Base-by-base conservation (phyloP, 2,113 vertebrate genomes). In the Irena cyanogastra region DNA sequence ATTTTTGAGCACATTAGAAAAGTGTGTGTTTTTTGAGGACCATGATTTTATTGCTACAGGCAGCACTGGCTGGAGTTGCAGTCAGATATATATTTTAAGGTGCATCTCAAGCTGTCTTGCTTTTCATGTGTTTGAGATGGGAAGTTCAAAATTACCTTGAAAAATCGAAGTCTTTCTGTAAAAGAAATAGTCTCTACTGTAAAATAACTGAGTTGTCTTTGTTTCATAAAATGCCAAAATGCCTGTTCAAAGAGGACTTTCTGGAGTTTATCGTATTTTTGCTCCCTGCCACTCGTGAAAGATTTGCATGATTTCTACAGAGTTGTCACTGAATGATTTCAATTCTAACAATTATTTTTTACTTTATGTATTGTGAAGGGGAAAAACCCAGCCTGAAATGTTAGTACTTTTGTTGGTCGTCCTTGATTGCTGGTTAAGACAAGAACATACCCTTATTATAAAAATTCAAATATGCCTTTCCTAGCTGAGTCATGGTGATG, bases 241-340 rank as follows among this genome's bases (percentile, higher is more conserved):
- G 30, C 26, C 13, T 44, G 33, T 89, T 89, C 49, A 79, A 89
- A 87, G 47, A 76, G 31, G 76, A 61, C 9, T 95, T 96, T 64
- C 71, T 37, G 26, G 86, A 42, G 37, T 95, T 95, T 92, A 83
- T 50, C 12, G 33, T 45, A 21, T 33, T 92, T 96, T 81, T 63
- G 16, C 47, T 93, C 53, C 52, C 45, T 75, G 23, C 50, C 92
- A 49, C 39, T 70, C 31, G 49, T 60, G 87, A 74, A 88, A 94
- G 89, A 68, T 97, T 94, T 96, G 54, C 61, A 64, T 94, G 77
- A 92, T 96, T 97, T 97, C 87, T 93, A 92, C 93, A 93, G 42
- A 90, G 82, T 83, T 61, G 30, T 83, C 82, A 75, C 60, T 60
- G 65, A 95, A 87, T 78, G 16, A 76, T 95, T 97, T 95, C 66